Evolutionary conservation across 2,888 invertebrate genomes (phyloP).

Genomic region (Cheilosia scutellata): DNA sequence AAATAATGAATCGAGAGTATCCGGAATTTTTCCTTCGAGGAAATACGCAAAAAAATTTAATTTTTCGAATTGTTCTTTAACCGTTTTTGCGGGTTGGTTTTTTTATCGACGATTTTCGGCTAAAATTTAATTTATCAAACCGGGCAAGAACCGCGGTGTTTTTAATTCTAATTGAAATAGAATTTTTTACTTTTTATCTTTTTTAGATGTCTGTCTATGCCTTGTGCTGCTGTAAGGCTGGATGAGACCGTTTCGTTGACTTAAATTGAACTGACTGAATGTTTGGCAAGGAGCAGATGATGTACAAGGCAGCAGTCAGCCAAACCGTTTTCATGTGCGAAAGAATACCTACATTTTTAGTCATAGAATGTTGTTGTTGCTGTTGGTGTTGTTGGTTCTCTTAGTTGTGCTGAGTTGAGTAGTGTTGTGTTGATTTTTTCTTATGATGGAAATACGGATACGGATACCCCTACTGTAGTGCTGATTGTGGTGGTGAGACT

Average conservation of each 20-base stretch:
- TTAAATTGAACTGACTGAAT: slow-evolving; percentile 76
- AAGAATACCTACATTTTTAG: slow-evolving; percentile 37
- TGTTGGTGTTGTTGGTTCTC: slow-evolving; percentile 48
- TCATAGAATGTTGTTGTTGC: slow-evolving; percentile 4
- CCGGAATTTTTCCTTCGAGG: slow-evolving; percentile 75
- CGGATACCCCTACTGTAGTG: slow-evolving; percentile 54
- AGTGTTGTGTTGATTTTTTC: slow-evolving; percentile 7
- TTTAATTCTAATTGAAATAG: slow-evolving; percentile 16
- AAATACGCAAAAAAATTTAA: slow-evolving; percentile 59
- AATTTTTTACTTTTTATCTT: slow-evolving; percentile 36
- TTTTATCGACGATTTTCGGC: slow-evolving; percentile 37
- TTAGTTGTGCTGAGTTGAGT: slow-evolving; percentile 48
- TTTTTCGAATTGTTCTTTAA: slow-evolving; percentile 48
- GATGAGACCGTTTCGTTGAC: slow-evolving; percentile 73
- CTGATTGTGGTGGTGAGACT: slow-evolving; percentile 19
- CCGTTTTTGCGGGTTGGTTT: slow-evolving; percentile 31
- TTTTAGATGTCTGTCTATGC: slow-evolving; percentile 24
- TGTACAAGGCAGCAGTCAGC: slow-evolving; percentile 75
- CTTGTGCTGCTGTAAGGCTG: slow-evolving; percentile 55
- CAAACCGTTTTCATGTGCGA: slow-evolving; percentile 65
- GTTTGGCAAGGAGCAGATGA: slow-evolving; percentile 83
- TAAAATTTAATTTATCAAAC: slow-evolving; percentile 39
- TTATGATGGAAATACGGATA: slow-evolving; percentile 25
- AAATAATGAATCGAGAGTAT: slow-evolving; percentile 61
- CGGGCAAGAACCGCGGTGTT: slow-evolving; percentile 30